These are phyloP conservation scores for Nasonia oneida DNA, from an alignment of 2,888 invertebrate genomes.

Conservation along the genomic window DNA sequence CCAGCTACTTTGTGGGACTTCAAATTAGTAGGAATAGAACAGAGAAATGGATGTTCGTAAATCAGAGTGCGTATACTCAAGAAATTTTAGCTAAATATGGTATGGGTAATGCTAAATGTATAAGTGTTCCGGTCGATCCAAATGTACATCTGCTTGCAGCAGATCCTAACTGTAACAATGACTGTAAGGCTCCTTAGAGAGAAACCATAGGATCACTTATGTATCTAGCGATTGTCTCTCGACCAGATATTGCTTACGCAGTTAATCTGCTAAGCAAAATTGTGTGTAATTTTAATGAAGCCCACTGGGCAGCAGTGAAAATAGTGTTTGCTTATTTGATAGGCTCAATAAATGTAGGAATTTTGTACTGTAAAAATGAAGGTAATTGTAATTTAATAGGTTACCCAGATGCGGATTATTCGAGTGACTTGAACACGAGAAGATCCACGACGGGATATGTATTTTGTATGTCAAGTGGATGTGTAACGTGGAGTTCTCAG, in stretches of 20 bases:
- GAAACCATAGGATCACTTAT: neutral
- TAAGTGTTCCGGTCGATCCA: slow-evolving; percentile 53
- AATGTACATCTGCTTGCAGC: slow-evolving; percentile 8
- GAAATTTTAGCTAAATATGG: neutral
- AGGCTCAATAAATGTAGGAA: too few relatives aligned
- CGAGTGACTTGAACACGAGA: too few relatives aligned
- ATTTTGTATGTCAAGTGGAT: too few relatives aligned
- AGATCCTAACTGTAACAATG: neutral
- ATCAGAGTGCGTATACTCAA: neutral
- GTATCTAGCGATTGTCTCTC: neutral
- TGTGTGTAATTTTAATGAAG: too few relatives aligned
- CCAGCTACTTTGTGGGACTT: neutral
- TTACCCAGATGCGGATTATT: too few relatives aligned
- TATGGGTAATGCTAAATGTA: neutral
- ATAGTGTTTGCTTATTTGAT: too few relatives aligned
- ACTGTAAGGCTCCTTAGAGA: neutral
- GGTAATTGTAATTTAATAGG: too few relatives aligned
- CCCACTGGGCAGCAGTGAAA: too few relatives aligned
- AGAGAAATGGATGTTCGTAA: neutral
- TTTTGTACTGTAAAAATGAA: too few relatives aligned
- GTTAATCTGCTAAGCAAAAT: too few relatives aligned
- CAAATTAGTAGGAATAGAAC: neutral
- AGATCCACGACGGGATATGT: too few relatives aligned
- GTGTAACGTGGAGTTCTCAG: too few relatives aligned
- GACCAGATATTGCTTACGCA: neutral